A percentile compares a stretch with the other conserved stretches of the same genome.
Evolutionary conservation across 2,797 vertebrate genomes (phyloP).

Genomic region (Schizopygopsis malacanthus): DNA sequence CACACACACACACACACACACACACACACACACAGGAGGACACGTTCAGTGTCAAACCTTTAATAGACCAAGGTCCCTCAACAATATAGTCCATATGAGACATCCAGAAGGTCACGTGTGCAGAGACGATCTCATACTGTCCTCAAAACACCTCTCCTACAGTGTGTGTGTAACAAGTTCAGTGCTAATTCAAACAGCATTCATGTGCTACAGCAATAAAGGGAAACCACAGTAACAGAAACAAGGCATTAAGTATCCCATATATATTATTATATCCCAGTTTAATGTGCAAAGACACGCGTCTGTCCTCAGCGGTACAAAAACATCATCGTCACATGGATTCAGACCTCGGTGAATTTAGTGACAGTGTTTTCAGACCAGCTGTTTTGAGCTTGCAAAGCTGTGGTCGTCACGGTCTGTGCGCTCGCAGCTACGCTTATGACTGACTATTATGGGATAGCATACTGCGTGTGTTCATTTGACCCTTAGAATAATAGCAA

Average conservation of each 20-base stretch:
- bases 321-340: neutral
- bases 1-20: too few relatives aligned
- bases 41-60: neutral
- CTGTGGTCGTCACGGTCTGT: neutral
- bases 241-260: neutral
- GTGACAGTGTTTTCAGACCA: conserved; percentile 1
- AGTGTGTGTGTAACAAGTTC: neutral
- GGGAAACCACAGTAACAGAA: neutral
- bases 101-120: neutral
- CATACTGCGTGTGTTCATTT: conserved; percentile 27
- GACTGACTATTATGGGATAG: conserved; percentile 29
- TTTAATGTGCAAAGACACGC: neutral
- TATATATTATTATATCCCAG: too few relatives aligned
- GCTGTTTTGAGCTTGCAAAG: conserved; percentile 6
- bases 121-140: neutral
- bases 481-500: conserved; percentile 48
- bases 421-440: neutral
- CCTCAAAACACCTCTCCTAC: neutral
- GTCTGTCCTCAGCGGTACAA: neutral
- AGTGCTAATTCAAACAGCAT: neutral
- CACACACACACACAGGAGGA: neutral
- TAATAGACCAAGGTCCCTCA: neutral
- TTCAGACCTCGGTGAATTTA: neutral
- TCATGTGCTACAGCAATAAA: neutral
- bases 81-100: conserved; percentile 9